Base-by-base conservation (phyloP, 1,140 invertebrate species). In the Amyelois transitella region DNA sequence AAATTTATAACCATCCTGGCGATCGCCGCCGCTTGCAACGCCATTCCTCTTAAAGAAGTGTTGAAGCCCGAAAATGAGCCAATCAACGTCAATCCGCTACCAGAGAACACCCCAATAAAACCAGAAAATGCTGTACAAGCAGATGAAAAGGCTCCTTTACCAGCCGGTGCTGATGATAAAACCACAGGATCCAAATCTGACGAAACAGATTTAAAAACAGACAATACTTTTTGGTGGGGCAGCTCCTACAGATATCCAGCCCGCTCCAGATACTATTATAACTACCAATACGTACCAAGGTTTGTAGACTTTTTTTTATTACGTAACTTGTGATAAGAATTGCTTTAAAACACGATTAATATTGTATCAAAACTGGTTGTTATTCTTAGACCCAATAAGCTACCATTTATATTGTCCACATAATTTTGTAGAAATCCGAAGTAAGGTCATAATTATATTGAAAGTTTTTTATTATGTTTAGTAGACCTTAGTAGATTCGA, bases 131-230 rank as follows among this genome's bases (percentile, higher is more conserved):
- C 51, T 1, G 0, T 21, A 4, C 51, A 28, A 22, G 20, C 43
- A 6, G 49, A 51, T 18, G 24, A 51, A 24, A 21, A 49, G 7
- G 19, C 6, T 32, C 6, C 32, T 21, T 18, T 51, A 10, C 25
- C 28, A 32, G 10, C 28, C 28, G 10, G 10, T 12, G 2, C 32
- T 14, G 28, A 52, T 38, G 51, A 14, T 0, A 17, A 17, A 20
- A 10, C 12, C 18, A 6, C 17, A 20, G n/a, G 28, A n/a, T 10
- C 25, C n/a, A 38, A 38, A 8, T n/a, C n/a, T n/a, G 49, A 64
- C 8, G 47, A 47, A 3, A 14, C 43, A 1, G 64, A 69, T 14
- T 49, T 72, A 44, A 66, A 69, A 19, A 59, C 69, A 12, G 69
- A 64, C 25, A 24, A 59, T 10, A 62, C 57, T 19, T 45, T 58